These are phyloP conservation scores for Aplodontia rufa DNA, from an alignment of 2,113 vertebrate genomes.

Conservation along the genomic window DNA sequence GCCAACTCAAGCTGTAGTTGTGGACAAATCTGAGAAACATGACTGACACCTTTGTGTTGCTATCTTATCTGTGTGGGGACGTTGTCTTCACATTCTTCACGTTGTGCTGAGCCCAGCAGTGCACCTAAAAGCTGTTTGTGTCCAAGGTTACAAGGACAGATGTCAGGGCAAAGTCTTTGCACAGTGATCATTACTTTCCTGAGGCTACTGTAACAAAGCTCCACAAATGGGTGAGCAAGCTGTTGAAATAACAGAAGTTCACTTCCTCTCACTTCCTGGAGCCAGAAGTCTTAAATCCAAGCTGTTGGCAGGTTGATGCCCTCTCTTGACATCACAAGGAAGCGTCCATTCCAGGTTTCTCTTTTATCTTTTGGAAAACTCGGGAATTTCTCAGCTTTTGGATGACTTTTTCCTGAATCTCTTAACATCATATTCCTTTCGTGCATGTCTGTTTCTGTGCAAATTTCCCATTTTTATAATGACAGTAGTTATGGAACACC, in stretches of 20 bases:
- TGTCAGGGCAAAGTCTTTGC: background rate
- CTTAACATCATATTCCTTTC: background rate
- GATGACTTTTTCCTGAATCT: background rate
- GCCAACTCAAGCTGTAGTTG: background rate
- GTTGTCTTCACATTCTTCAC: background rate
- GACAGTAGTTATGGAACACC: background rate
- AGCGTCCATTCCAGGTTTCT: background rate
- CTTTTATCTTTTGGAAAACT: background rate
- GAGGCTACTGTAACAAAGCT: background rate
- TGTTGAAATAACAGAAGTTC: background rate
- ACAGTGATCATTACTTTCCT: background rate
- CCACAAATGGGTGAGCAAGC: background rate
- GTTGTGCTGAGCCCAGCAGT: background rate
- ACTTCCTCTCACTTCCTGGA: background rate
- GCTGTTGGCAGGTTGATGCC: background rate
- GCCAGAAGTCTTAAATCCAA: background rate
- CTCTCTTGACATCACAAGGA: background rate
- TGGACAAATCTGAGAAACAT: background rate
- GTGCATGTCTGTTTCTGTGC: background rate
- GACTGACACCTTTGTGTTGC: background rate
- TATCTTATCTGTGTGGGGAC: background rate
- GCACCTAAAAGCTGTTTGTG: background rate
- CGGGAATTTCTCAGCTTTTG: background rate
- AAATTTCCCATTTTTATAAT: background rate
- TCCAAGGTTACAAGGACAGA: background rate